A percentile compares a stretch with the other conserved stretches of the same genome.
phyloP scores from a whole-genome alignment of 2,113 vertebrate species.

The Opisthocomus hoazin region DNA sequence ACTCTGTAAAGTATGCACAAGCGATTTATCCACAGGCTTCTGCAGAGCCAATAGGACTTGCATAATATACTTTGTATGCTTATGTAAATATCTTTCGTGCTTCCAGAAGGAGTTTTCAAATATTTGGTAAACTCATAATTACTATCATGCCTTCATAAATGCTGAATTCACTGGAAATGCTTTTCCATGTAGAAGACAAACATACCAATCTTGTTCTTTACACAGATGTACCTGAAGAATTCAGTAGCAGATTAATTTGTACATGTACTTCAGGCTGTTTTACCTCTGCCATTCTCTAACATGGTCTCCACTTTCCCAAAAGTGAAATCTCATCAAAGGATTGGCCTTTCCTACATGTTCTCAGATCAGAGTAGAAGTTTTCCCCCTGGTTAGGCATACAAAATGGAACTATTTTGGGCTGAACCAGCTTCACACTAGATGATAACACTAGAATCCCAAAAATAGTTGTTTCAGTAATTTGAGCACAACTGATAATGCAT shows the following conservation, averaged over 20 bases:
- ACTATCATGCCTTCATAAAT: neutral
- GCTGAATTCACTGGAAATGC: neutral
- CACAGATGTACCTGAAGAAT: neutral
- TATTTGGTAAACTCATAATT: neutral
- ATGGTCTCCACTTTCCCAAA: neutral
- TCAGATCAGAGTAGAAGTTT: neutral
- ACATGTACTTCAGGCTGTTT: neutral
- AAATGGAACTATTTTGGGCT: neutral
- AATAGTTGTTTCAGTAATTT: neutral
- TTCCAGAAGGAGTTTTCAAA: neutral
- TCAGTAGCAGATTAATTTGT: neutral
- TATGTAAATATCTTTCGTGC: neutral
- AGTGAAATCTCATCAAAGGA: neutral
- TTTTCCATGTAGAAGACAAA: neutral
- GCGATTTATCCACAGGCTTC: constrained; percentile 10
- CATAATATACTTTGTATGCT: neutral
- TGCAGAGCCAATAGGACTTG: neutral
- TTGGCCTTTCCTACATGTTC: neutral
- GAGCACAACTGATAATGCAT: neutral
- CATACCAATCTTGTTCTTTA: neutral
- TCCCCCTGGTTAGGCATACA: neutral
- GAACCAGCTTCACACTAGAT: neutral
- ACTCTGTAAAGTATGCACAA: neutral
- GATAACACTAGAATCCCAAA: neutral
- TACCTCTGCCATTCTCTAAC: neutral